These are phyloP conservation scores for Antheraea assamensis DNA, from an alignment of 2,888 invertebrate genomes.

Conservation along the genomic window DNA sequence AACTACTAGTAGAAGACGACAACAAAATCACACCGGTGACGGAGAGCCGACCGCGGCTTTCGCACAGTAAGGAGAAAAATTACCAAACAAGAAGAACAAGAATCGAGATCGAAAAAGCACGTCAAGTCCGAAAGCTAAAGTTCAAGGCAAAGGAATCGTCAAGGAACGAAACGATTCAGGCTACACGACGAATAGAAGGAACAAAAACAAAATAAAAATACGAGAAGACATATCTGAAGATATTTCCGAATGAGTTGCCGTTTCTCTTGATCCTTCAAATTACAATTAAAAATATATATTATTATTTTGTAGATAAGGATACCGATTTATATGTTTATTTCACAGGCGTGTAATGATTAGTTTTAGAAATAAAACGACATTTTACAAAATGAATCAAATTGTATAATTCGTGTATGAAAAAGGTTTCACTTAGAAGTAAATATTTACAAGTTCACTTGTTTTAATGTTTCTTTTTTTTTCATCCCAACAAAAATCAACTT, in stretches of 20 bases:
- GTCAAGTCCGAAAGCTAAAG: conserved; percentile 46
- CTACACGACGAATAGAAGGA: conserved; percentile 45
- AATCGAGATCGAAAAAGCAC: conserved; percentile 48
- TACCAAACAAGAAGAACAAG: conserved; percentile 39
- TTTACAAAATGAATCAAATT: not conserved
- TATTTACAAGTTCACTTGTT: too few relatives aligned
- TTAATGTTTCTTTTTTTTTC: too few relatives aligned
- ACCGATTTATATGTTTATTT: not conserved
- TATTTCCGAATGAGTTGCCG: conserved; percentile 52
- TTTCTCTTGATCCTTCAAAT: conserved; percentile 32
- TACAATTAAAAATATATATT: too few relatives aligned
- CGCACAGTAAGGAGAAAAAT: conserved; percentile 48
- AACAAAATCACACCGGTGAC: conserved; percentile 36
- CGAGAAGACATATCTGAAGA: conserved; percentile 71
- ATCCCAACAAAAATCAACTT: not conserved
- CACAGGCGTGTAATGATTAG: not conserved
- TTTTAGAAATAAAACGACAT: conserved; percentile 1
- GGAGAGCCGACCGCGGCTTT: conserved; percentile 34
- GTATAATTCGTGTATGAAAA: conserved; percentile 1
- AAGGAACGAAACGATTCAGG: conserved; percentile 65
- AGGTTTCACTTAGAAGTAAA: not conserved
- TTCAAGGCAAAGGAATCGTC: conserved; percentile 59
- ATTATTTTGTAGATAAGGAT: not conserved
- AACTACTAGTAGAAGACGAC: conserved; percentile 47
- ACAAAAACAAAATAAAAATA: conserved; percentile 66